phyloP scores from a whole-genome alignment of 2,113 vertebrate species.

The Sapayoa aenigma region DNA sequence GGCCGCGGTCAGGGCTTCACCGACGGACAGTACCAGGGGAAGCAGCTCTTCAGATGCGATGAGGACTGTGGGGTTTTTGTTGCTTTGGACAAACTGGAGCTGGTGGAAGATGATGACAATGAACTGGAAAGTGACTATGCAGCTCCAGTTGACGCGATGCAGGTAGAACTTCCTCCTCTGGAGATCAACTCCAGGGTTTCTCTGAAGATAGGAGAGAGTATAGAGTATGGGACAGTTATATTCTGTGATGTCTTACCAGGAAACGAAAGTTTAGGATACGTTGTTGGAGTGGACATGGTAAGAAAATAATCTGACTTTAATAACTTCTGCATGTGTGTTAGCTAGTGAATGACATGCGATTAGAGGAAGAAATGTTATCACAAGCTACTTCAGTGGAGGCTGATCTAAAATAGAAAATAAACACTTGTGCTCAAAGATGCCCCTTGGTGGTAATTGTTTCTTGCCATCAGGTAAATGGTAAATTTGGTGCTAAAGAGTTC shows the following conservation, averaged over 20 bases:
- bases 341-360: slow-evolving; percentile 60
- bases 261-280: slow-evolving; percentile 94
- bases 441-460: background rate
- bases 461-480: slow-evolving; percentile 20
- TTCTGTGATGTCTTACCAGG: slow-evolving; percentile 95
- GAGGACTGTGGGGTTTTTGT: slow-evolving; percentile 97
- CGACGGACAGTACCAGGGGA: slow-evolving; percentile 94
- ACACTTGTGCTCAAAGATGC: background rate
- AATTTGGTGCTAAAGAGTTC: background rate
- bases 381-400: slow-evolving; percentile 59
- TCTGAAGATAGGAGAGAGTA: slow-evolving; percentile 89
- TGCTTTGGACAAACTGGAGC: slow-evolving; percentile 94
- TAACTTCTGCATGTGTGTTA: slow-evolving; percentile 63
- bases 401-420: slow-evolving; percentile 23
- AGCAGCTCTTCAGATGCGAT: slow-evolving; percentile 94
- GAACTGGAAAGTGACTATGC: slow-evolving; percentile 87
- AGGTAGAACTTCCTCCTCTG: slow-evolving; percentile 86
- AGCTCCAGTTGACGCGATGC: slow-evolving; percentile 81
- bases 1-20: slow-evolving; percentile 96
- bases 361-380: slow-evolving; percentile 21
- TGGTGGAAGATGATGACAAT: slow-evolving; percentile 86
- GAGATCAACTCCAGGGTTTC: slow-evolving; percentile 96
- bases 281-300: slow-evolving; percentile 99
- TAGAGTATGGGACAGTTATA: slow-evolving; percentile 94
- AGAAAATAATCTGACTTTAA: slow-evolving; percentile 68